These are phyloP conservation scores for Gila robusta DNA, from an alignment of 2,797 vertebrate species.

Conservation along the genomic window DNA sequence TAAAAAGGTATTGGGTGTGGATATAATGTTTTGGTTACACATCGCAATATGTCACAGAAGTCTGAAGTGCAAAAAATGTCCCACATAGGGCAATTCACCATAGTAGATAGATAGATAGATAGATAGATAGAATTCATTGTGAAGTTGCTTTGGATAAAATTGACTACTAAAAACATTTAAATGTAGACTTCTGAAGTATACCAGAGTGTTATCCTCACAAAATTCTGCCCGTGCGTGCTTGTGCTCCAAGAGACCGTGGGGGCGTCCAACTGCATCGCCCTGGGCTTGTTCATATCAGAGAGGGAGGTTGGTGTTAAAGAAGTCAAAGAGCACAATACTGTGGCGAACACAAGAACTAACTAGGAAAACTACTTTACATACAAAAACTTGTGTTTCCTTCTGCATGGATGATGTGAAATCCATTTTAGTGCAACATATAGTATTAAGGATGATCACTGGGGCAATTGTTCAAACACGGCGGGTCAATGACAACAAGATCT, in stretches of 20 bases:
- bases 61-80: no score
- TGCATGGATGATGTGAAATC: constrained; percentile 9
- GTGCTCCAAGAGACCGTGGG: constrained; percentile 6
- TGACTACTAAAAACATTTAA: background rate
- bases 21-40: no score
- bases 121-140: background rate
- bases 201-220: background rate
- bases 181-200: no score
- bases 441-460: background rate
- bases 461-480: background rate
- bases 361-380: constrained; percentile 2
- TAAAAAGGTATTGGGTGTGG: no score
- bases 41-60: no score
- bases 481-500: constrained; percentile 24
- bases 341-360: background rate
- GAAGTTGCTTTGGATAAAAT: no score
- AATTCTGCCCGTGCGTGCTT: background rate
- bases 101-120: background rate
- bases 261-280: background rate
- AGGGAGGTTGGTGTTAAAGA: constrained; percentile 15
- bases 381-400: background rate
- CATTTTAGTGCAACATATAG: background rate
- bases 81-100: no score
- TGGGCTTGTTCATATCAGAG: constrained; percentile 16
- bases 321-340: constrained; percentile 32